Conservation (phyloP, 2,888 invertebrate species). For the Andricus curvator region DNA sequence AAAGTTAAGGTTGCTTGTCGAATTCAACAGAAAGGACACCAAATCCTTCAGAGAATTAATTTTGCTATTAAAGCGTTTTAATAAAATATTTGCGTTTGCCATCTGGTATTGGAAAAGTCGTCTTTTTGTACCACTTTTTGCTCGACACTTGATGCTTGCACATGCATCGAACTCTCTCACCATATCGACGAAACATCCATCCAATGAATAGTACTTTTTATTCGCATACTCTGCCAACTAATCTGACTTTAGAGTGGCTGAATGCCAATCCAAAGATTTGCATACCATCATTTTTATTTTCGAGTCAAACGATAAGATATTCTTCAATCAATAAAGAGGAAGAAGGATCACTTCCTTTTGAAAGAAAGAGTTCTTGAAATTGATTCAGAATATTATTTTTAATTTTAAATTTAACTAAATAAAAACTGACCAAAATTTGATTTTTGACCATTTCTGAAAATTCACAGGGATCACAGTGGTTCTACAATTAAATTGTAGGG, state of each 20-base stretch:
- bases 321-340: not conserved
- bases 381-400: not conserved
- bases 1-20: not conserved
- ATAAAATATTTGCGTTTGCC: not conserved
- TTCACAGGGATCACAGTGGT: no score
- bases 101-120: not conserved
- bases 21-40: not conserved
- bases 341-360: not conserved
- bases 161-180: slow-evolving; percentile 28
- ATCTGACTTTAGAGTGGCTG: slow-evolving; percentile 10
- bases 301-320: not conserved
- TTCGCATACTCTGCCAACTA: not conserved
- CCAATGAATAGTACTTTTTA: slow-evolving; percentile 7
- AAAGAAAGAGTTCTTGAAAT: not conserved
- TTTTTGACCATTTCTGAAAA: no score
- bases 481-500: no score
- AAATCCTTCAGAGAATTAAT: not conserved
- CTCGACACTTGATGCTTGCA: not conserved
- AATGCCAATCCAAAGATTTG: slow-evolving; percentile 20
- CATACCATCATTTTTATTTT: slow-evolving; percentile 22
- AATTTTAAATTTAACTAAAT: not conserved
- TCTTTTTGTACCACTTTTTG: not conserved
- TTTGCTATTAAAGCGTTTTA: not conserved
- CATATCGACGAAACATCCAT: slow-evolving; percentile 27
- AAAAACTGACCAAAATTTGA: no score